Percentiles rank a stretch among this genome's conserved stretches.
Evolutionary conservation across 2,113 vertebrate genomes (phyloP).

Genomic region (Neopipo cinnamomea): DNA sequence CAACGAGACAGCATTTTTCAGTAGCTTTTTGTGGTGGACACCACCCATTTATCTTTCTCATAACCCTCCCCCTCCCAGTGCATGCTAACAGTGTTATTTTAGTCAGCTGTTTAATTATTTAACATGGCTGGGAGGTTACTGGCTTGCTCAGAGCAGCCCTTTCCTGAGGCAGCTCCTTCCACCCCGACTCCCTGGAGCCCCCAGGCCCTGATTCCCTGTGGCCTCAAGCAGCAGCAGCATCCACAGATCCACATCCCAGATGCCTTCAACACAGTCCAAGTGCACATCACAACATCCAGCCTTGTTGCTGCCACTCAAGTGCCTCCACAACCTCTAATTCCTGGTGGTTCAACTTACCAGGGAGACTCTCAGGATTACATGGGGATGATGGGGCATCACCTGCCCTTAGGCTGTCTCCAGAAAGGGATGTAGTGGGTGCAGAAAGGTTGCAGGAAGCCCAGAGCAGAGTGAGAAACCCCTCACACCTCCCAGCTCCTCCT

Average conservation of each 20-base stretch:
- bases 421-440: neutral
- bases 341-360: neutral
- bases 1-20: conserved; percentile 9
- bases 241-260: neutral
- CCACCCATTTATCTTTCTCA: conserved; percentile 14
- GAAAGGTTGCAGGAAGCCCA: neutral
- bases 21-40: conserved; percentile 13
- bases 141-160: neutral
- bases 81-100: neutral
- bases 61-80: neutral
- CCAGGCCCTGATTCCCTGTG: rapidly evolving
- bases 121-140: neutral
- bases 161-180: neutral
- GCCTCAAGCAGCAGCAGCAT: neutral
- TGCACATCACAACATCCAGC: rapidly evolving
- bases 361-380: neutral
- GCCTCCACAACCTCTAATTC: neutral
- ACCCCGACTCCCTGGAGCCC: neutral
- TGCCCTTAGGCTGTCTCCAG: neutral
- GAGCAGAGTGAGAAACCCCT: neutral
- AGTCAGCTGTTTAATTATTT: neutral
- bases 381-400: neutral
- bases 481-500: neutral
- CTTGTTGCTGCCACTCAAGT: neutral
- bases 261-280: neutral